Percentiles rank a stretch among this genome's conserved stretches.
These are phyloP conservation scores for Stenolophus ochropezus DNA, from an alignment of 2,888 invertebrate genomes.

Conservation along the genomic window DNA sequence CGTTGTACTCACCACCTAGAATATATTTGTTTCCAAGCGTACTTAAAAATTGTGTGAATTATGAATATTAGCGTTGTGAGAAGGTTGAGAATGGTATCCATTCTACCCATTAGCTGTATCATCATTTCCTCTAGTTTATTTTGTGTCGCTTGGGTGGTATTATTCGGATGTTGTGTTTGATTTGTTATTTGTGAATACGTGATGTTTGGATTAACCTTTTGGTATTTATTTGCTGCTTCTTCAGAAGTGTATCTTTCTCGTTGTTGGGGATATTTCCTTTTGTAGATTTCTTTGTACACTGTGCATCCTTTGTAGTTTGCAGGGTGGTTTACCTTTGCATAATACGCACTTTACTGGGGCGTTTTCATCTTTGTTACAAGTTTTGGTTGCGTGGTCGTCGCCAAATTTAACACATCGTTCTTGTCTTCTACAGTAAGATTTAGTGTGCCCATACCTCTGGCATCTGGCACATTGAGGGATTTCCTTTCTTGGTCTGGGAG, in stretches of 20 bases:
- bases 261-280: conserved; percentile 23
- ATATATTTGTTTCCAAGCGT: conserved; percentile 37
- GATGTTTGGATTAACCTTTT: no score
- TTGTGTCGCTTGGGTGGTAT: conserved; percentile 17
- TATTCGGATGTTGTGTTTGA: background rate
- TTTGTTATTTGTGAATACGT: conserved; percentile 18
- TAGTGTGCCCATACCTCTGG: conserved; percentile 65
- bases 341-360: conserved; percentile 38
- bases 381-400: no score
- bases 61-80: conserved; percentile 33
- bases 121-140: conserved; percentile 43
- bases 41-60: conserved; percentile 35
- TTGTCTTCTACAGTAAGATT: conserved; percentile 62
- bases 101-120: conserved; percentile 39
- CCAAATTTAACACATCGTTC: no score
- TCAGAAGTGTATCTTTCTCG: conserved; percentile 34
- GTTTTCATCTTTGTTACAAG: no score
- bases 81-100: conserved; percentile 27
- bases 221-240: no score
- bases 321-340: conserved; percentile 52
- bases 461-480: conserved; percentile 59
- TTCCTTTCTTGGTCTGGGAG: conserved; percentile 26
- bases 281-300: conserved; percentile 42
- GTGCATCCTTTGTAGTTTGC: conserved; percentile 53
- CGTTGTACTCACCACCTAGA: conserved; percentile 31